A percentile compares a stretch with the other conserved stretches of the same genome.
Evolutionary conservation across 2,113 vertebrate genomes (phyloP).

Genomic region (Entomyzon cyanotis): DNA sequence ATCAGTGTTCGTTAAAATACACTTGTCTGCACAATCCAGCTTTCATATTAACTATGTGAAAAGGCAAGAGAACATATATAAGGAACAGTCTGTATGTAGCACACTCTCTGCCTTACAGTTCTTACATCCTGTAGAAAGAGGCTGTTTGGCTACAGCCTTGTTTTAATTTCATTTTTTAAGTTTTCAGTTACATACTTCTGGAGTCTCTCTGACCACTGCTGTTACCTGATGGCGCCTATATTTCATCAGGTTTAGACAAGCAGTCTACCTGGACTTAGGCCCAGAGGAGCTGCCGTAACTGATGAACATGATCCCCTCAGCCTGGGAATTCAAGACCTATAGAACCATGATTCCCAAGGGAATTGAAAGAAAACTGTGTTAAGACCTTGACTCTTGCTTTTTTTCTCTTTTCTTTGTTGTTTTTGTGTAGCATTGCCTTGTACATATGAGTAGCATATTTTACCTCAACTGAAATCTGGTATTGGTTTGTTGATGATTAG

Average conservation of each 20-base stretch:
- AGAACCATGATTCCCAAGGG: conserved; percentile 82
- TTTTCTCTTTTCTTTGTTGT: conserved; percentile 73
- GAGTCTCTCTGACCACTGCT: conserved; percentile 78
- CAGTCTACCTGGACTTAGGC: conserved; percentile 85
- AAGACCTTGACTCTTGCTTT: conserved; percentile 30
- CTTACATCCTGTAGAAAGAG: conserved; percentile 71
- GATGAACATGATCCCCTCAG: conserved; percentile 85
- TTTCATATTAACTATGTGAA: conserved; percentile 33
- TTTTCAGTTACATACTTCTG: conserved; percentile 91
- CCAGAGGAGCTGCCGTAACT: conserved; percentile 81
- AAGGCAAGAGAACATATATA: conserved; percentile 18
- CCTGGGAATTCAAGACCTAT: conserved; percentile 79
- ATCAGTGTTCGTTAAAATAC: neutral
- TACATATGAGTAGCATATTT: conserved; percentile 70
- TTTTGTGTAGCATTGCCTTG: conserved; percentile 65
- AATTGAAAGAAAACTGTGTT: conserved; percentile 77
- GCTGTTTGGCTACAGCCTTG: conserved; percentile 57
- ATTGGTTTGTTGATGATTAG: conserved; percentile 77
- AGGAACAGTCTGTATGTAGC: conserved; percentile 28
- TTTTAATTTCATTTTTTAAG: conserved; percentile 81
- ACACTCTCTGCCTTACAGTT: conserved; percentile 52
- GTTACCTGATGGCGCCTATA: conserved; percentile 89
- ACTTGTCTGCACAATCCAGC: neutral
- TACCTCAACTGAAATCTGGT: conserved; percentile 64
- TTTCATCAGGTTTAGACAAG: conserved; percentile 83